Percentiles rank a stretch among this genome's conserved stretches.
Conservation (phyloP, 2,888 invertebrate genomes). For the Drosophila heteroneura region DNA sequence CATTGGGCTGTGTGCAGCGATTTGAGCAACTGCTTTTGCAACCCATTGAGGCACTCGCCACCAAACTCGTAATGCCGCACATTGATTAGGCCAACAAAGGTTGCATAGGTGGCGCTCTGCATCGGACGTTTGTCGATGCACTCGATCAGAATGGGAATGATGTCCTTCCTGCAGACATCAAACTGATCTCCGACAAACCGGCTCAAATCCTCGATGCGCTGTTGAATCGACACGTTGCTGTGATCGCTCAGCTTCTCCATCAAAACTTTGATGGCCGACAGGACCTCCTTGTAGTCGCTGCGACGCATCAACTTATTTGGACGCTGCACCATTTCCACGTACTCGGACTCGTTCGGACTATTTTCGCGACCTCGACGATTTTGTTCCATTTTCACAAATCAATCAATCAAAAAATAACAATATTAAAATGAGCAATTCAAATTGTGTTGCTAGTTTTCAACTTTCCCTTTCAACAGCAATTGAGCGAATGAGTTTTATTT, state of each 20-base stretch:
- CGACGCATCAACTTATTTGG: constrained; percentile 23
- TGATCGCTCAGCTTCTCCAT: constrained; percentile 91
- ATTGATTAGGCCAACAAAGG: constrained; percentile 97
- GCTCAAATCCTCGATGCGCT: constrained; percentile 96
- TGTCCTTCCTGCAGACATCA: constrained; percentile 94
- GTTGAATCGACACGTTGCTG: constrained; percentile 96
- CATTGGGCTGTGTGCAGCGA: constrained; percentile 94
- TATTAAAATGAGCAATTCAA: not conserved
- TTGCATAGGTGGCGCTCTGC: constrained; percentile 98
- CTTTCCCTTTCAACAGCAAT: not conserved
- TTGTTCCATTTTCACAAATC: constrained; percentile 23
- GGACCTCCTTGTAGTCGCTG: constrained; percentile 13
- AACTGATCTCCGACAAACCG: constrained; percentile 96
- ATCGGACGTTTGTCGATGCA: constrained; percentile 98
- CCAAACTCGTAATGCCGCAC: constrained; percentile 99
- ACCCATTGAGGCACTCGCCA: constrained; percentile 97
- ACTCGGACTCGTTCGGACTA: not conserved
- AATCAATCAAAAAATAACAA: not conserved
- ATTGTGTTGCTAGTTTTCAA: not conserved
- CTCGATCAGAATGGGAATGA: constrained; percentile 94
- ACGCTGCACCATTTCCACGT: not conserved
- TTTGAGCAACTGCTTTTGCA: constrained; percentile 96
- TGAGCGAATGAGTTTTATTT: constrained; percentile 1
- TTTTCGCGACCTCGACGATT: constrained; percentile 29
- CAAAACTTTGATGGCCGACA: constrained; percentile 10